Percentiles rank a stretch among this genome's conserved stretches.
Evolutionary conservation across 2,888 invertebrate genomes (phyloP).

Genomic region (Eumerus sabulonum): DNA sequence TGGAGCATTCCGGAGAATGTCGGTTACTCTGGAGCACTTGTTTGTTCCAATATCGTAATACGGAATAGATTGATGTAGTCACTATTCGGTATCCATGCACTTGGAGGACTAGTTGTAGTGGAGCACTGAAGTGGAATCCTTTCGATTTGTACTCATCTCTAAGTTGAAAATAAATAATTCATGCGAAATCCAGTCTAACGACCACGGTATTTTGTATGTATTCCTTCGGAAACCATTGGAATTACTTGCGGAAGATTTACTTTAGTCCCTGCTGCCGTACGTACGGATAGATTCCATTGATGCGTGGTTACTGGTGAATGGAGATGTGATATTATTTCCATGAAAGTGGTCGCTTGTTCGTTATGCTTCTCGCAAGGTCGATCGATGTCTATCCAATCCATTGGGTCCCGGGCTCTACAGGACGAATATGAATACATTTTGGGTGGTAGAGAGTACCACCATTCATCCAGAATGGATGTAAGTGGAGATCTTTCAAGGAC

Average conservation of each 20-base stretch:
- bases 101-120: too few relatives aligned
- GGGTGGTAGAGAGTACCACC: too few relatives aligned
- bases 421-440: too few relatives aligned
- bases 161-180: slow-evolving; percentile 62
- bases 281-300: too few relatives aligned
- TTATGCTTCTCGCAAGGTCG: too few relatives aligned
- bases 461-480: too few relatives aligned
- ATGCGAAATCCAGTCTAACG: slow-evolving; percentile 27
- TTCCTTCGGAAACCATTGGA: slow-evolving; percentile 45
- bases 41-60: slow-evolving; percentile 29
- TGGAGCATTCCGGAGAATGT: neutral
- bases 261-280: neutral
- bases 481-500: too few relatives aligned
- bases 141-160: slow-evolving; percentile 55
- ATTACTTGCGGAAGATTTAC: slow-evolving; percentile 48
- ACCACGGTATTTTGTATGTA: neutral
- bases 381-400: too few relatives aligned
- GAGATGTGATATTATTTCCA: too few relatives aligned
- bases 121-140: slow-evolving; percentile 26
- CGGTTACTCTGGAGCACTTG: neutral
- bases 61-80: slow-evolving; percentile 58
- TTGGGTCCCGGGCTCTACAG: too few relatives aligned
- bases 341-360: too few relatives aligned
- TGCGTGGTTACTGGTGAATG: too few relatives aligned
- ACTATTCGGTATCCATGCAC: slow-evolving; percentile 34